These are phyloP conservation scores for Hoplodrina blanda DNA, from an alignment of 2,888 invertebrate species.

Conservation along the genomic window DNA sequence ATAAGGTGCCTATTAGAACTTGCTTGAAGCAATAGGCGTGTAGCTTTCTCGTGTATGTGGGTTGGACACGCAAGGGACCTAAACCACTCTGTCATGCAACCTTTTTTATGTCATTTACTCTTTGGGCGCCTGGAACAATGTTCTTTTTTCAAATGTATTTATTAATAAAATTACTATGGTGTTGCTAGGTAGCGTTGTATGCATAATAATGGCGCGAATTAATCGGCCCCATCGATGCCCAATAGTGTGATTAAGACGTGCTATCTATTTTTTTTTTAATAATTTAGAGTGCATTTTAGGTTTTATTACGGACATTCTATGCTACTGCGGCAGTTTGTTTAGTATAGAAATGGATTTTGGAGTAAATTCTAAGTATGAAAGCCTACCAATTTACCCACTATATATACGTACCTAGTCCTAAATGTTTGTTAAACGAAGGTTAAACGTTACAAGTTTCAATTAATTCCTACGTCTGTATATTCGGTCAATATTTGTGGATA, in stretches of 20 bases:
- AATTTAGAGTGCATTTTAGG: slow-evolving; percentile 41
- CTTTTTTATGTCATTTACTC: slow-evolving; percentile 24
- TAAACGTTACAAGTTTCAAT: slow-evolving; percentile 1
- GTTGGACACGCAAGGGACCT: slow-evolving; percentile 46
- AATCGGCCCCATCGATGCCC: background rate
- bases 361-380: background rate
- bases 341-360: slow-evolving; percentile 13
- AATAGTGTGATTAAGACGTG: slow-evolving; percentile 10
- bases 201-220: slow-evolving; percentile 24
- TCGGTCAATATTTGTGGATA: background rate
- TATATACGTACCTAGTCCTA: background rate
- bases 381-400: background rate
- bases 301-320: background rate
- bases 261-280: slow-evolving; percentile 27
- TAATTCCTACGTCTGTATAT: background rate
- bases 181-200: slow-evolving; percentile 19
- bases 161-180: background rate
- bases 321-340: background rate
- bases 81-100: slow-evolving; percentile 41
- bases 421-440: background rate
- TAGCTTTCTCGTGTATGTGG: slow-evolving; percentile 25
- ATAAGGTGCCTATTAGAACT: slow-evolving; percentile 17
- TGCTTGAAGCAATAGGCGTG: slow-evolving; percentile 13
- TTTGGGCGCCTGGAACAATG: slow-evolving; percentile 1
- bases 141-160: slow-evolving; percentile 13